Conservation (phyloP, 2,797 vertebrate genomes). For the Gambusia yucatana region DNA sequence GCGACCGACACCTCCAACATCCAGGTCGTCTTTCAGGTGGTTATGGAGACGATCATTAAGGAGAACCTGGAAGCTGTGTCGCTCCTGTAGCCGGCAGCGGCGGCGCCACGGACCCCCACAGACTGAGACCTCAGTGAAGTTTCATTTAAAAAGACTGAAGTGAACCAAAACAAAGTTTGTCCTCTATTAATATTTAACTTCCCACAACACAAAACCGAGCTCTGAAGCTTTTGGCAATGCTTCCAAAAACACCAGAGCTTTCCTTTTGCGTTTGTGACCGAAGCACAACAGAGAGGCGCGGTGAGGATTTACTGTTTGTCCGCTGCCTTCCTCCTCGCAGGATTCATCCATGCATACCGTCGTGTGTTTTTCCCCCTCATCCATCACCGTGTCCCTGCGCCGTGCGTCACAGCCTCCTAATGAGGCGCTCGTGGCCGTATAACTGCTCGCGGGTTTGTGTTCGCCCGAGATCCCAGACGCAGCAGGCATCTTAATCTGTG, state of each 20-base stretch:
- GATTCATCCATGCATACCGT: constrained; percentile 50
- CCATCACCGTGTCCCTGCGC: constrained; percentile 49
- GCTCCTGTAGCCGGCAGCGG: constrained; percentile 65
- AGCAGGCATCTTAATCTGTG: neutral
- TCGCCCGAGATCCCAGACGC: constrained; percentile 31
- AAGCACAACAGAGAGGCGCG: constrained; percentile 21
- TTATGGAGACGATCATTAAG: constrained; percentile 85
- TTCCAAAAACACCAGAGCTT: neutral
- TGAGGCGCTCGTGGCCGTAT: constrained; percentile 40
- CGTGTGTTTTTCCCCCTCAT: constrained; percentile 55
- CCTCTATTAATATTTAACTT: constrained; percentile 2
- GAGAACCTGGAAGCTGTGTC: constrained; percentile 85
- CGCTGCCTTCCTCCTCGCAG: constrained; percentile 20
- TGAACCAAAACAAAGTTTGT: neutral
- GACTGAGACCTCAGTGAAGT: neutral
- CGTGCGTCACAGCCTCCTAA: constrained; percentile 56
- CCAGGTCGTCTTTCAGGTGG: constrained; percentile 85
- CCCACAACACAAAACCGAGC: neutral
- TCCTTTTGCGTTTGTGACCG: constrained; percentile 7
- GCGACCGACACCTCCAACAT: constrained; percentile 86
- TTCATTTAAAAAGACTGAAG: constrained; percentile 18
- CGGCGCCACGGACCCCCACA: neutral
- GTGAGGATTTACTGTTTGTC: constrained; percentile 61
- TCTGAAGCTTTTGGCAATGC: neutral
- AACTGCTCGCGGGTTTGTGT: constrained; percentile 38